These are phyloP conservation scores for Falco rusticolus DNA, from an alignment of 2,797 vertebrate species.

Conservation along the genomic window DNA sequence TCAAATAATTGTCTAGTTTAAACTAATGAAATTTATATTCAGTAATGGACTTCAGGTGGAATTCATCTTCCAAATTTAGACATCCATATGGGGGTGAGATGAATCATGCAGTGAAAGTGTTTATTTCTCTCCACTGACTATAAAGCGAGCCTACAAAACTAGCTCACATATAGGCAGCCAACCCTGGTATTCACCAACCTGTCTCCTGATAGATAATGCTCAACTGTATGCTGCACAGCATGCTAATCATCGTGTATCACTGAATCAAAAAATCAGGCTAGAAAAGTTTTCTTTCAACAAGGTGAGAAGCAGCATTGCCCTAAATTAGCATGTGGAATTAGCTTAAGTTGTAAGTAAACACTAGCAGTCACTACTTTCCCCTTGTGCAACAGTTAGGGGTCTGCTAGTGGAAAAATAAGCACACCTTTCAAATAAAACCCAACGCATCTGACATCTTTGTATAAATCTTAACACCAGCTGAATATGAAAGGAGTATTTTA, in stretches of 20 bases:
- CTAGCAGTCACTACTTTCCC: not conserved
- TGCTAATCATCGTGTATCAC: not conserved
- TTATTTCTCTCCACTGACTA: constrained; percentile 49
- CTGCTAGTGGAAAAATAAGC: not conserved
- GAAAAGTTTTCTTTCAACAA: not conserved
- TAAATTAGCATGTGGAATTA: not conserved
- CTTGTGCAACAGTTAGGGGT: not conserved
- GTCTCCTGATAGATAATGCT: not conserved
- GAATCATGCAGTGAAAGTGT: constrained; percentile 53
- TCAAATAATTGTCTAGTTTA: constrained; percentile 7
- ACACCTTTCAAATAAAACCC: not conserved
- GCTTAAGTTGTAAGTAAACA: not conserved
- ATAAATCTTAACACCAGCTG: not conserved
- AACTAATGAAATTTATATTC: constrained; percentile 39
- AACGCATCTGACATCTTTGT: not conserved
- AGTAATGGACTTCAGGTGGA: constrained; percentile 59
- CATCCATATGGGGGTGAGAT: constrained; percentile 55
- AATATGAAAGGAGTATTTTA: not conserved
- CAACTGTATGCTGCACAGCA: not conserved
- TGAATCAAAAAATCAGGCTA: not conserved
- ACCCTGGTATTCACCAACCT: not conserved
- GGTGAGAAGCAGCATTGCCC: not conserved
- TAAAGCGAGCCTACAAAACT: constrained; percentile 16
- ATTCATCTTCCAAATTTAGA: constrained; percentile 61
- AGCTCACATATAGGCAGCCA: not conserved